Evolutionary conservation across 2,113 vertebrate species (phyloP), one percentile per base, ranked within the genome.

Genomic region (Neodontobutis hainanensis): DNA sequence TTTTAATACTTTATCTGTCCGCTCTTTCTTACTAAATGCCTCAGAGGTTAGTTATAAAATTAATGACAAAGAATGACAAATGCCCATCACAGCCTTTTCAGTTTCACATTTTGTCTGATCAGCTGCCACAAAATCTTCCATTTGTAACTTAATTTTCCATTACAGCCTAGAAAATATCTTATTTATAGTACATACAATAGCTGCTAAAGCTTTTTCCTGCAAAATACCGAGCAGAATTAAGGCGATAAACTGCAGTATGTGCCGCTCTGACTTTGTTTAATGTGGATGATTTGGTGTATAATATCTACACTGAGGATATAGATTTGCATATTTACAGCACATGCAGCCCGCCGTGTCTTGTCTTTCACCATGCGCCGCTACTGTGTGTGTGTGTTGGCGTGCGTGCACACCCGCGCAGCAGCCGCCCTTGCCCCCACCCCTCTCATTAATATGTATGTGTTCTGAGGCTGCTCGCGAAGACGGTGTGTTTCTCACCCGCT

Each of bases 381-480:
- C 15, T 60, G 65, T 12, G 64, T 58, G 53, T 11, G 60, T 67
- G 62, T 49, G 82, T 85, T 84, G 76, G 83, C 4, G 87, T 49
- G 78, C 14, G 80, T 86, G 86, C 92, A 91, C 92, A 76, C 78
- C 87, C 83, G 94, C 78, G 68, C 91, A 90, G 91, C 91, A 43
- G 87, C 91, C 89, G 89, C 88, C 92, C 90, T 88, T 92, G 88
- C 91, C 91, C 92, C 92, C 90, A 87, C 91, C 92, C 90, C 79
- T 82, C 86, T 89, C 92, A 93, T 94, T 93, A 94, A 94, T 94
- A 94, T 94, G 92, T 92, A 94, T 94, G 91, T 90, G 79, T 87
- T 91, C 91, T 90, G 90, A 92, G 89, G 92, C 89, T 88, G 90
- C 90, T 89, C 88, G 90, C 88, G 89, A 88, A 90, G 92, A 87